Evolutionary conservation across 2,888 invertebrate species (phyloP), one percentile per base, ranked within the genome.

Genomic region (Zaprionus lineosus): DNA sequence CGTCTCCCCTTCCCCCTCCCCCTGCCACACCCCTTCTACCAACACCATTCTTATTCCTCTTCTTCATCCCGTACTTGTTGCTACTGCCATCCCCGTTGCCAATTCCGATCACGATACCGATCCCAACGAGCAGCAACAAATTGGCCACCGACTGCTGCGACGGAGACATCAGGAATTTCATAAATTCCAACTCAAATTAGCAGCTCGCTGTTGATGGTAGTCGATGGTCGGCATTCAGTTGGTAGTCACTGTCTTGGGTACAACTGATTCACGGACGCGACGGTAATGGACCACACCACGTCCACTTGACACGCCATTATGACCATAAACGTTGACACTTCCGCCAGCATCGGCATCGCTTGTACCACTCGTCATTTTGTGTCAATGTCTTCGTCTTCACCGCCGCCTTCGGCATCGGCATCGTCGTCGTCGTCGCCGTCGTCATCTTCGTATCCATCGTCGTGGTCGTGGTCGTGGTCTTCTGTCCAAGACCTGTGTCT

Each of bases 261-360:
- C 56, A 59, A 64, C 64, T 67, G 68, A 68, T 67, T 67, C 58
- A 64, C 60, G 36, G 52, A 18, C 8, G 51, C 28, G 70, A 62
- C 60, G 57, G 65, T 84, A 74, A 84, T 81, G 86, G 84, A 78
- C 84, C 79, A 78, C 78, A 86, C 83, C 78, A 81, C 84, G 74
- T 71, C 79, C 83, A 66, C 81, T 71, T 75, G 81, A 68, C 75
- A 83, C 84, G 75, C 78, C 78, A 86, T 86, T 87, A 87, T 87
- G 86, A 79, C 86, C 86, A 87, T 84, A 86, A 86, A 87, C 74
- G 86, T 82, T 78, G 87, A 78, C 73, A 77, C 69, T 70, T 72
- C 85, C 84, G 78, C 85, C 78, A 76, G 69, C 61, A 37, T 12
- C 60, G 34, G 47, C 51, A 47, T 36, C 67, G 40, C 47, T 44